Conservation (phyloP, 2,888 invertebrate genomes). For the Dicyrtomina minuta region DNA sequence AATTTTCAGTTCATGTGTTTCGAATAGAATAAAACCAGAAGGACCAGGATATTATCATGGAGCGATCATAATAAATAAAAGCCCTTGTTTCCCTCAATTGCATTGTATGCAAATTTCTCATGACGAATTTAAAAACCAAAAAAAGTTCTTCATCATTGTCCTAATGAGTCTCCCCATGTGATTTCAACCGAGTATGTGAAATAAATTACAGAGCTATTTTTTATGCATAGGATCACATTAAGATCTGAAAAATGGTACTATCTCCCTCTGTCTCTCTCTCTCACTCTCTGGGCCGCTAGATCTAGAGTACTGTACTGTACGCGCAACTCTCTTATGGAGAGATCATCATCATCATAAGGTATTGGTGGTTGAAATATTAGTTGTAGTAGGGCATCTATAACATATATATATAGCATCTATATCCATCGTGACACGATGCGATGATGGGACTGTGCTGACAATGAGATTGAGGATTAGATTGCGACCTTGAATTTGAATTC, state of each 20-base stretch:
- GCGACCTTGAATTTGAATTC: not conserved
- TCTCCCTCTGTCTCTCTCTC: too few species aligned
- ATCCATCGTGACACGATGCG: too few species aligned
- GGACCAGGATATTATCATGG: constrained; percentile 9
- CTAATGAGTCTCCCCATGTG: constrained; percentile 22
- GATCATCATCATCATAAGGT: too few species aligned
- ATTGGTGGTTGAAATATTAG: too few species aligned
- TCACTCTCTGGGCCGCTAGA: not conserved
- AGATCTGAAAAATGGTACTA: not conserved
- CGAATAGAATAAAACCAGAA: constrained; percentile 6
- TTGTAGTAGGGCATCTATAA: too few species aligned
- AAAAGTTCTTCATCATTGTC: constrained; percentile 27
- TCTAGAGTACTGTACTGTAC: too few species aligned
- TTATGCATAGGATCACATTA: not conserved
- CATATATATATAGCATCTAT: too few species aligned
- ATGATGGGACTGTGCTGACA: too few species aligned
- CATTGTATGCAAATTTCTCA: constrained; percentile 30
- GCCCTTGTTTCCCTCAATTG: constrained; percentile 21
- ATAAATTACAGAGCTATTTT: constrained; percentile 11
- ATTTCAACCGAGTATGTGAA: constrained; percentile 5
- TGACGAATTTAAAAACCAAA: constrained; percentile 22
- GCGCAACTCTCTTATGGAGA: too few species aligned
- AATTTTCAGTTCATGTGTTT: not conserved
- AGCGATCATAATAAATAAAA: constrained; percentile 21
- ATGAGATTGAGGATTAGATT: too few species aligned